Base-by-base conservation (phyloP, 2,888 invertebrate genomes). In the Acrobasis consociella region DNA sequence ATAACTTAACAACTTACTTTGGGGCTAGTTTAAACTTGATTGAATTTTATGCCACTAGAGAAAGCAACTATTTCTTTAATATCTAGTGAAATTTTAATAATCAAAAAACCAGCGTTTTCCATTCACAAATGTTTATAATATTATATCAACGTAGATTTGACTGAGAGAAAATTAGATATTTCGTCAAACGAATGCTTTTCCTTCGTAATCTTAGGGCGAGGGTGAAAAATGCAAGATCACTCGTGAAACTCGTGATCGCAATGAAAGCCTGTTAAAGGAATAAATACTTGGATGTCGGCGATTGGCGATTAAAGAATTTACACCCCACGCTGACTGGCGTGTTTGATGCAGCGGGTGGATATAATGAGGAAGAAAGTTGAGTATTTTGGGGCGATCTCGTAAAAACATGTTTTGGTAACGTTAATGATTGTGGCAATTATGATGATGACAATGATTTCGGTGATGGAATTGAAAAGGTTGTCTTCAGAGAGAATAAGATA, bases 141-240 rank as follows among this genome's bases (percentile, higher is more conserved):
- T 11, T 39, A 42, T 9, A 17, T 17, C 50, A 7, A 50, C 17
- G 17, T 52, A 10, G 5, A 52, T 31, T n/a, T n/a, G 31, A 52
- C 31, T 5, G 11, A 31, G 11, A 8, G 11, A 52, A 31, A 52
- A 31, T 8, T 50, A 15, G 15, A 49, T 49, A 13, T 10, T 5
- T 42, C 3, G 42, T 11, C 11, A 1, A 13, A 11, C 46, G 46
- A 52, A 56, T 56, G 11, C 5, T 42, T 42, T n/a, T 16, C 37
- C 9, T 15, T 42, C 42, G 10, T n/a, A 22, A 42, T 11, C 39
- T 56, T 17, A 17, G 42, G 42, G 56, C 42, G 56, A 56, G 56
- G 56, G 56, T 42, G 56, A 42, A 56, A 56, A 56, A 56, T 42
- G 56, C 56, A 42, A 56, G 42, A 56, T 56, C 56, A 56, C 46